These are phyloP conservation scores for Ptychobarbus kaznakovi DNA, from an alignment of 2,797 vertebrate species.

Conservation along the genomic window DNA sequence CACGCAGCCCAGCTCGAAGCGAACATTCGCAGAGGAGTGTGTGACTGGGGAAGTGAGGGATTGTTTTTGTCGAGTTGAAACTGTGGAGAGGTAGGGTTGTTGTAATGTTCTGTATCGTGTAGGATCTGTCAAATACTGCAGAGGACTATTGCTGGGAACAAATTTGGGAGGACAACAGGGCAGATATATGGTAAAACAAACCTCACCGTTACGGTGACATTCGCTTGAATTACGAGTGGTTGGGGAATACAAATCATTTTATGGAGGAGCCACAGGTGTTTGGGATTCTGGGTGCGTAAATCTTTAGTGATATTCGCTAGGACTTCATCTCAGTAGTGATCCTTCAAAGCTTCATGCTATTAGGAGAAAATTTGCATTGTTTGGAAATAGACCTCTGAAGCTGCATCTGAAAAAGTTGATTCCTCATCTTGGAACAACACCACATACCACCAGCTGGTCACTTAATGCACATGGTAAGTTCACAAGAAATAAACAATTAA, in stretches of 20 bases:
- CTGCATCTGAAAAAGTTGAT: constrained; percentile 29
- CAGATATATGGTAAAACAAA: constrained; percentile 13
- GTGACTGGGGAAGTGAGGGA: constrained; percentile 2
- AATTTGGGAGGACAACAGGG: constrained; percentile 16
- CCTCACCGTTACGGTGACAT: constrained; percentile 19
- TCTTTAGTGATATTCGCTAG: constrained; percentile 37
- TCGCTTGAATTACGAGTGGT: constrained; percentile 14
- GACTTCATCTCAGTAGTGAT: constrained; percentile 61
- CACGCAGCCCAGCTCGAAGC: constrained; percentile 15
- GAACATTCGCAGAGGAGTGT: constrained; percentile 30
- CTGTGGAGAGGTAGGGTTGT: constrained; percentile 77
- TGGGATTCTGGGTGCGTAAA: background rate
- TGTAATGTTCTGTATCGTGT: constrained; percentile 65
- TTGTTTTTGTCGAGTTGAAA: constrained; percentile 51
- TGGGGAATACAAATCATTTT: constrained; percentile 16
- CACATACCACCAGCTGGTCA: constrained; percentile 54
- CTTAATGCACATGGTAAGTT: constrained; percentile 52
- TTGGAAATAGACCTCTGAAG: constrained; percentile 28
- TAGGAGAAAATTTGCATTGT: constrained; percentile 36
- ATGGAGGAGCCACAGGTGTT: constrained; percentile 14
- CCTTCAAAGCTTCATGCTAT: constrained; percentile 64
- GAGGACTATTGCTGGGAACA: constrained; percentile 14
- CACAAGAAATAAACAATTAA: constrained; percentile 44
- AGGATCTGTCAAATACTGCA: constrained; percentile 34
- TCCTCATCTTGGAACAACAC: constrained; percentile 53